These are phyloP conservation scores for Pandemis heparana DNA, from an alignment of 2,888 invertebrate genomes.

Conservation along the genomic window DNA sequence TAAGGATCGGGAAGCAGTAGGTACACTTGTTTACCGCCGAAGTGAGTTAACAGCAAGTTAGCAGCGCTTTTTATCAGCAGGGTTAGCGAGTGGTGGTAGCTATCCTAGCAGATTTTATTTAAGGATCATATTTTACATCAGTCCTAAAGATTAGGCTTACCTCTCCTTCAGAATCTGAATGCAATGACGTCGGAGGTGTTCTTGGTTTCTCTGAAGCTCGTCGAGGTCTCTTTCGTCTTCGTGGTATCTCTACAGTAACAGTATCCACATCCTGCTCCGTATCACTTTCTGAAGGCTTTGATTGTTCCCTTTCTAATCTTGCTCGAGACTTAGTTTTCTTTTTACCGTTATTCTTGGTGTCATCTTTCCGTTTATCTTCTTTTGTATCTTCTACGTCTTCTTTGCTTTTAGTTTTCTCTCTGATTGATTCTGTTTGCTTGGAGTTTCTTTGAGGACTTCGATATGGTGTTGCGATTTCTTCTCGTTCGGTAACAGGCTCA, in stretches of 20 bases:
- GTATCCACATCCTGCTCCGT: constrained; percentile 80
- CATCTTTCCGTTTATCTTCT: constrained; percentile 72
- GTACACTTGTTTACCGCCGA: no score
- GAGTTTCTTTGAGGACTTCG: constrained; percentile 56
- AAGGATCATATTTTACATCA: no score
- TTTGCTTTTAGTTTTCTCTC: constrained; percentile 54
- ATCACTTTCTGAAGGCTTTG: constrained; percentile 81
- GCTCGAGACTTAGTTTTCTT: constrained; percentile 80
- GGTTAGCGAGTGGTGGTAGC: no score
- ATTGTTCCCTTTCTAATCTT: constrained; percentile 79
- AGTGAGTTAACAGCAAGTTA: no score
- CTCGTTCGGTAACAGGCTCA: constrained; percentile 49
- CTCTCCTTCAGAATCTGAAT: constrained; percentile 80
- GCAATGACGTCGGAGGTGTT: constrained; percentile 76
- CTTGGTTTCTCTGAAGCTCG: constrained; percentile 77
- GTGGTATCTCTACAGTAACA: constrained; percentile 81
- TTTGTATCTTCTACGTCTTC: constrained; percentile 63
- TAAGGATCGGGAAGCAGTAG: no score
- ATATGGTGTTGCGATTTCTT: constrained; percentile 58
- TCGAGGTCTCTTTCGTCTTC: constrained; percentile 75
- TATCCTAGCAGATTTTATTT: no score
- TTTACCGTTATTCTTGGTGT: constrained; percentile 74
- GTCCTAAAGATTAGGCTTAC: constrained; percentile 55
- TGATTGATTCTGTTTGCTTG: constrained; percentile 53
- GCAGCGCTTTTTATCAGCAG: no score